A percentile compares a stretch with the other conserved stretches of the same genome.
Conservation (phyloP, 2,113 vertebrate species). For the Hepsetus odoe region DNA sequence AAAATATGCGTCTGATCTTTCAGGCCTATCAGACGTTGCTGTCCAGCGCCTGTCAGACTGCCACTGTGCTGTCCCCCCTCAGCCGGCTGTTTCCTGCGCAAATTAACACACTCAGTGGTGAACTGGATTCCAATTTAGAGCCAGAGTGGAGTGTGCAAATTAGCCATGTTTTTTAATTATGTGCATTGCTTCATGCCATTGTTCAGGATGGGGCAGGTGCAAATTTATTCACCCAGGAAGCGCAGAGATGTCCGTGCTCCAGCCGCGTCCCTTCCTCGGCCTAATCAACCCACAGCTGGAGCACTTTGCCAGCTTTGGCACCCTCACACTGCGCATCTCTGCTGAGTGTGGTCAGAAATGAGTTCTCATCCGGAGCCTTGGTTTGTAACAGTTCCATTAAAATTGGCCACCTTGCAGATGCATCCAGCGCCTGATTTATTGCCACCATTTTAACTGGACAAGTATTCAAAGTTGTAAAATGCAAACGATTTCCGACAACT, state of each 20-base stretch:
- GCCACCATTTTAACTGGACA: conserved; percentile 80
- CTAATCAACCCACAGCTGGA: conserved; percentile 90
- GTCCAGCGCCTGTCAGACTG: conserved; percentile 84
- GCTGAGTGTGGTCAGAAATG: conserved; percentile 87
- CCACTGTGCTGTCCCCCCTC: conserved; percentile 83
- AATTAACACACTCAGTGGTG: conserved; percentile 99
- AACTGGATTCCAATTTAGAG: conserved; percentile 92
- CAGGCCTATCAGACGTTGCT: conserved; percentile 37
- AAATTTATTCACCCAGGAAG: conserved; percentile 90
- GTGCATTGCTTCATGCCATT: conserved; percentile 80
- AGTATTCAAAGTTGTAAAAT: not conserved
- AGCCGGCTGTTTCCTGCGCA: conserved; percentile 91
- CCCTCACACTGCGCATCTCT: conserved; percentile 82
- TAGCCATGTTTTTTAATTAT: conserved; percentile 96
- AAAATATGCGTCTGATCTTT: conserved; percentile 37
- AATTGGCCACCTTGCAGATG: conserved; percentile 79
- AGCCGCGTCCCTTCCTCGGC: conserved; percentile 84
- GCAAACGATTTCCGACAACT: not conserved
- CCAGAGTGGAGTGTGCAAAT: conserved; percentile 91
- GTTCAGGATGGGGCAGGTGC: conserved; percentile 87
- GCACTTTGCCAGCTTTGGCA: conserved; percentile 84
- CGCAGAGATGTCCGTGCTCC: conserved; percentile 79
- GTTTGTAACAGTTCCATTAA: conserved; percentile 92
- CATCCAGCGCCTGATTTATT: conserved; percentile 80
- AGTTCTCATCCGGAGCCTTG: conserved; percentile 91